Evolutionary conservation across 2,797 vertebrate genomes (phyloP).

Genomic region (Sebastes iracundus): DNA sequence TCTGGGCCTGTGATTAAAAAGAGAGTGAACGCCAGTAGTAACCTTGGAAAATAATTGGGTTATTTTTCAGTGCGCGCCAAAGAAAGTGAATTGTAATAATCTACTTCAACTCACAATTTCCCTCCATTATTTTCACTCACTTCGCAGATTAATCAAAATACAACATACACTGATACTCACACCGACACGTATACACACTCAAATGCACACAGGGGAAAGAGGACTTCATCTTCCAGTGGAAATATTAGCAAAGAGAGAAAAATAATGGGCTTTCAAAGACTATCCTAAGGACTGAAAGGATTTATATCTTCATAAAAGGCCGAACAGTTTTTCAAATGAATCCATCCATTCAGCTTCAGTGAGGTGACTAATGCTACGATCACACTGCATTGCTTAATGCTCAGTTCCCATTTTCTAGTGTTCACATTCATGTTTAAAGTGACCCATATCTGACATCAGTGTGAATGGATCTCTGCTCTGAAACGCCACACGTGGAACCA

Average conservation of each 20-base stretch:
- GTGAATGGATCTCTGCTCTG: no score
- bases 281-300: constrained; percentile 6
- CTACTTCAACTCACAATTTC: constrained; percentile 53
- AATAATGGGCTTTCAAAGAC: constrained; percentile 12
- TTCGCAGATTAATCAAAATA: constrained; percentile 58
- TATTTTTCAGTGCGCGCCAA: constrained; percentile 64
- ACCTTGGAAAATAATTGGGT: constrained; percentile 73
- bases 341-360: constrained; percentile 1
- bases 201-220: not conserved
- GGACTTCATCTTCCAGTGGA: not conserved
- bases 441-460: no score
- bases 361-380: not conserved
- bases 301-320: constrained; percentile 19
- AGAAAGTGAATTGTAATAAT: constrained; percentile 68
- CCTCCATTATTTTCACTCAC: constrained; percentile 59
- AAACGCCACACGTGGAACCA: no score
- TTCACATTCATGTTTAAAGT: no score
- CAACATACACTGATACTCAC: not conserved
- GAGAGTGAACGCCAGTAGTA: constrained; percentile 42
- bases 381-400: no score
- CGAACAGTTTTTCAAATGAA: constrained; percentile 15
- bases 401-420: no score
- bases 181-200: not conserved
- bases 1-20: constrained; percentile 60
- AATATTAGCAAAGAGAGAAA: constrained; percentile 18